Evolutionary conservation across 2,888 invertebrate species (phyloP).

Genomic region (Oscheius sp.): DNA sequence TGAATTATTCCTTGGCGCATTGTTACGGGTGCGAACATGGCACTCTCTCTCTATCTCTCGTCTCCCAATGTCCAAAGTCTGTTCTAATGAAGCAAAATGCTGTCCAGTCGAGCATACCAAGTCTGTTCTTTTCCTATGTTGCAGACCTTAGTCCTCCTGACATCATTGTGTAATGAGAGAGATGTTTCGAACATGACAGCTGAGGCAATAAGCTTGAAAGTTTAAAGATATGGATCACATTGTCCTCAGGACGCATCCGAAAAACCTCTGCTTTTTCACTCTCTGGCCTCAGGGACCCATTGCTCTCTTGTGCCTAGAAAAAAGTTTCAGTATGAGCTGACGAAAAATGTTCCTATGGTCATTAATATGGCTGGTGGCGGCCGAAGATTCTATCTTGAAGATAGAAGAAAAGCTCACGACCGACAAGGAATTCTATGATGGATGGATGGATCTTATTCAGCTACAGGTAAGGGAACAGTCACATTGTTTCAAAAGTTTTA

Average conservation of each 20-base stretch:
- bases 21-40: slow-evolving; percentile 13
- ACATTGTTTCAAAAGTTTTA: slow-evolving; percentile 28
- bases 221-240: slow-evolving; percentile 6
- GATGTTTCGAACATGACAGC: slow-evolving; percentile 22
- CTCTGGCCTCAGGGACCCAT: neutral
- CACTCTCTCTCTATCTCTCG: neutral
- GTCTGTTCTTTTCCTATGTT: neutral
- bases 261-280: neutral
- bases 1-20: slow-evolving; percentile 8
- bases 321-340: slow-evolving; percentile 23
- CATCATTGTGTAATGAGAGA: slow-evolving; percentile 13
- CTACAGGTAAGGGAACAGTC: slow-evolving; percentile 45
- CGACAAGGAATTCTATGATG: slow-evolving; percentile 57
- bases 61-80: neutral
- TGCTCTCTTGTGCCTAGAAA: neutral
- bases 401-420: slow-evolving; percentile 58
- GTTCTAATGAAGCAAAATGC: slow-evolving; percentile 8
- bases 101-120: neutral
- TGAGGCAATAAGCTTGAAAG: neutral
- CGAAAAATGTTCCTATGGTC: slow-evolving; percentile 9
- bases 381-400: slow-evolving; percentile 47
- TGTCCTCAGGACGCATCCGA: neutral
- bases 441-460: slow-evolving; percentile 59
- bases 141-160: neutral
- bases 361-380: slow-evolving; percentile 28